phyloP scores from a whole-genome alignment of 2,888 invertebrate genomes.

The Hirtodrosophila cameraria region DNA sequence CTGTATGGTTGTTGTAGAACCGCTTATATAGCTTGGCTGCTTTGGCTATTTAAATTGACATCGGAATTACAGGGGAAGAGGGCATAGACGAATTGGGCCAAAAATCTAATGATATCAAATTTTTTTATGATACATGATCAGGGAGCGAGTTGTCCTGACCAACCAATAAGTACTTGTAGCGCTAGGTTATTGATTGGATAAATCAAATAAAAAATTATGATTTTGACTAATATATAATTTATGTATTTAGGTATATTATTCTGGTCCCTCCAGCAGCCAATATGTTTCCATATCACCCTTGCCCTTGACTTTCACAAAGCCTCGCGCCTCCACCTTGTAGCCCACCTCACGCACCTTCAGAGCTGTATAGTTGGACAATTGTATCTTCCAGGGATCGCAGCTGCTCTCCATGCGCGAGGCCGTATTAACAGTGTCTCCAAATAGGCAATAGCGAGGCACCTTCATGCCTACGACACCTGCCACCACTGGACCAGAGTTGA shows the following conservation, averaged over 20 bases:
- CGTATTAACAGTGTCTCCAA: conserved; percentile 96
- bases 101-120: too few relatives aligned
- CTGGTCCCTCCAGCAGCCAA: conserved; percentile 88
- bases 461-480: conserved; percentile 94
- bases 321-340: conserved; percentile 89
- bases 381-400: conserved; percentile 88
- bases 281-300: conserved; percentile 95
- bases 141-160: too few relatives aligned
- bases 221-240: background rate
- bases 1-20: too few relatives aligned
- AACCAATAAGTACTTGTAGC: too few relatives aligned
- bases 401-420: conserved; percentile 94
- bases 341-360: conserved; percentile 87
- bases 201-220: too few relatives aligned
- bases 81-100: too few relatives aligned
- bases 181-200: too few relatives aligned
- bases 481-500: conserved; percentile 94
- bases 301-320: conserved; percentile 92
- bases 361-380: conserved; percentile 90
- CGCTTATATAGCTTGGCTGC: too few relatives aligned
- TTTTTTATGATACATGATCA: too few relatives aligned
- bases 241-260: conserved; percentile 6
- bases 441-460: conserved; percentile 94
- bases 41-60: too few relatives aligned
- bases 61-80: too few relatives aligned